Evolutionary conservation across 64 coral and sea anemone genomes (phyloP).

Genomic region (Porites australiensis): DNA sequence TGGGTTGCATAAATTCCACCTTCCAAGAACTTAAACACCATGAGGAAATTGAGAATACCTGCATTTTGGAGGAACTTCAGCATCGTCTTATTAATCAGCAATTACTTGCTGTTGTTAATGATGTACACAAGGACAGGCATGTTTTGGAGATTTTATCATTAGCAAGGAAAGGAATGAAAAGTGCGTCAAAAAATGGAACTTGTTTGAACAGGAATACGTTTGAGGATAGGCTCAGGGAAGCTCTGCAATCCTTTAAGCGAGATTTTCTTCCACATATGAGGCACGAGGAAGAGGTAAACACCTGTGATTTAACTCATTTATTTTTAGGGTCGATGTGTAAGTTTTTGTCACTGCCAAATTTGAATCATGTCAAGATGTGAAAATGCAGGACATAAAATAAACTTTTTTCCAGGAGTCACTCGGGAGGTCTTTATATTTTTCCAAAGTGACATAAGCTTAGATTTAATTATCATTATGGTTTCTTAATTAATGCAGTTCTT

Average conservation of each 20-base stretch:
- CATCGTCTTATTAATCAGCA: slow-evolving; percentile 85
- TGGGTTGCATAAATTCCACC: slow-evolving; percentile 80
- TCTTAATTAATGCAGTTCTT: no score
- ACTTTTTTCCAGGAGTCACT: no score
- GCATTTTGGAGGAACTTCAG: slow-evolving; percentile 87
- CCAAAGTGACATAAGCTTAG: no score
- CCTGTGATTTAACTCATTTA: neutral
- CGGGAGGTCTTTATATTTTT: no score
- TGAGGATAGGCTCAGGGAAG: slow-evolving; percentile 81
- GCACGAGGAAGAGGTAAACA: slow-evolving; percentile 92
- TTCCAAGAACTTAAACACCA: slow-evolving; percentile 98
- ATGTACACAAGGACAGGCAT: slow-evolving; percentile 92
- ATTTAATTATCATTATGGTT: no score
- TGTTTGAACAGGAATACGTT: slow-evolving; percentile 79
- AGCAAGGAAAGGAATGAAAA: slow-evolving; percentile 85
- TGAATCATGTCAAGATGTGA: no score
- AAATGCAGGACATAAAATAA: no score
- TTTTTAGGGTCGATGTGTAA: no score
- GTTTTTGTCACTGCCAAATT: no score
- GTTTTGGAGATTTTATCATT: slow-evolving; percentile 88
- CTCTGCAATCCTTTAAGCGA: slow-evolving; percentile 88
- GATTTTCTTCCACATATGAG: slow-evolving; percentile 99
- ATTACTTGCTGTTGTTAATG: slow-evolving; percentile 72
- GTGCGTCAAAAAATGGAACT: slow-evolving; percentile 72
- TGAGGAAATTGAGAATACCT: slow-evolving; percentile 97